Evolutionary conservation across 1,140 invertebrate genomes (phyloP).

Genomic region (Bilobella aurantiaca): DNA sequence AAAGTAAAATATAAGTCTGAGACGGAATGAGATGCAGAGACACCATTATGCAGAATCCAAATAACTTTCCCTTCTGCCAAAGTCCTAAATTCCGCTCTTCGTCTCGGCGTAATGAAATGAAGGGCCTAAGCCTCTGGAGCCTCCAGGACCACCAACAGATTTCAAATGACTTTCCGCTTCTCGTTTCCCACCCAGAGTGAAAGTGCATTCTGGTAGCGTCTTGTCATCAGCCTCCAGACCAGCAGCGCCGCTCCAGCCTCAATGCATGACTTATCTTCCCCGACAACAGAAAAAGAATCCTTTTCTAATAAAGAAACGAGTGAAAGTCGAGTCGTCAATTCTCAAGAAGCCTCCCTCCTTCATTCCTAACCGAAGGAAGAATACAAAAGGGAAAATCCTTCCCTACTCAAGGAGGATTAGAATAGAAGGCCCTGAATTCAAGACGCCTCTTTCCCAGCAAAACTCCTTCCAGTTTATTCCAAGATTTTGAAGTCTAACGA

Average conservation of each 20-base stretch:
- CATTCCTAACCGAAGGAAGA: neutral
- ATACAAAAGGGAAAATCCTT: neutral
- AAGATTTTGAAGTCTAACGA: too few species aligned
- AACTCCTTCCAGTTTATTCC: too few species aligned
- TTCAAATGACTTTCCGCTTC: neutral
- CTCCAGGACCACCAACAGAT: neutral
- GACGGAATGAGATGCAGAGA: neutral
- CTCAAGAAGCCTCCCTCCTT: neutral
- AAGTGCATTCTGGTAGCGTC: neutral
- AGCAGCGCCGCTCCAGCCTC: neutral
- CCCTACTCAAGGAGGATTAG: neutral
- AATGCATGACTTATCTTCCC: neutral
- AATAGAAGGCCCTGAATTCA: neutral
- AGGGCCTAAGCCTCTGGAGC: neutral
- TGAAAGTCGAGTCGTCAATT: conserved; percentile 6
- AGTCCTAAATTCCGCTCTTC: neutral
- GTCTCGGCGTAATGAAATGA: neutral
- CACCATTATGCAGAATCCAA: neutral
- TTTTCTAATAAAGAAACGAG: conserved; percentile 5
- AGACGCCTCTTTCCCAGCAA: neutral
- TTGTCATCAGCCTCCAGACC: neutral
- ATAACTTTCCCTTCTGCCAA: neutral
- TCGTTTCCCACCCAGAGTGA: neutral
- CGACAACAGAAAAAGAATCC: neutral
- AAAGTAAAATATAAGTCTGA: too few species aligned